phyloP scores from a whole-genome alignment of 2,797 vertebrate genomes.

The Thamnophis elegans region DNA sequence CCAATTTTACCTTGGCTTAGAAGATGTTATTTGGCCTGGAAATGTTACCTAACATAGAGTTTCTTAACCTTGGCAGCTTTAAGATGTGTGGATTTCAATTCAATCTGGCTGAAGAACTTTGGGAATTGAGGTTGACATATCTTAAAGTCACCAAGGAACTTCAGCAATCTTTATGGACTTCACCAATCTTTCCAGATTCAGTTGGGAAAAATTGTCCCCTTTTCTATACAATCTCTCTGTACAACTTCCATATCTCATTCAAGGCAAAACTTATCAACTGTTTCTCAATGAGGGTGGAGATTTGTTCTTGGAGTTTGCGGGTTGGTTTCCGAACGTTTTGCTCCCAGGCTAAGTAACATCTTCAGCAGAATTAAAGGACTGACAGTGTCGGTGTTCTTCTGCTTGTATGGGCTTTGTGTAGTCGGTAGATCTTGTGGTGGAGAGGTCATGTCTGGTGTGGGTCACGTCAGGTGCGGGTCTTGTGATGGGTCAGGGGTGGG shows the following conservation, averaged over 20 bases:
- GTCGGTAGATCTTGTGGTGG: no score
- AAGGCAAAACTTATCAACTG: neutral
- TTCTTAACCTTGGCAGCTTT: neutral
- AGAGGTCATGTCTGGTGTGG: neutral
- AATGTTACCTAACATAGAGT: neutral
- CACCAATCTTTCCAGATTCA: neutral
- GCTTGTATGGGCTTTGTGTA: no score
- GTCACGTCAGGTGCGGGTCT: no score
- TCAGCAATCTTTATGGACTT: neutral
- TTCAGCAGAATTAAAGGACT: no score
- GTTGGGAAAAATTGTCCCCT: neutral
- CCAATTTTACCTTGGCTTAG: neutral
- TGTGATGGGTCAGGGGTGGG: no score
- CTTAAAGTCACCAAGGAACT: neutral
- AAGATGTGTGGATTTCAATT: neutral
- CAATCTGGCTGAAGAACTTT: neutral
- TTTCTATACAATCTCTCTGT: neutral
- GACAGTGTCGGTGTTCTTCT: no score
- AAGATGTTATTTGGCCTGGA: neutral
- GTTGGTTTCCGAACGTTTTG: no score
- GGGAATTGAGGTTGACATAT: neutral
- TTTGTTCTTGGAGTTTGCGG: no score
- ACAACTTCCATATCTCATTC: neutral
- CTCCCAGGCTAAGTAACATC: no score
- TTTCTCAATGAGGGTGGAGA: neutral